phyloP scores from a whole-genome alignment of 2,113 vertebrate genomes.

The Saguinus midas region DNA sequence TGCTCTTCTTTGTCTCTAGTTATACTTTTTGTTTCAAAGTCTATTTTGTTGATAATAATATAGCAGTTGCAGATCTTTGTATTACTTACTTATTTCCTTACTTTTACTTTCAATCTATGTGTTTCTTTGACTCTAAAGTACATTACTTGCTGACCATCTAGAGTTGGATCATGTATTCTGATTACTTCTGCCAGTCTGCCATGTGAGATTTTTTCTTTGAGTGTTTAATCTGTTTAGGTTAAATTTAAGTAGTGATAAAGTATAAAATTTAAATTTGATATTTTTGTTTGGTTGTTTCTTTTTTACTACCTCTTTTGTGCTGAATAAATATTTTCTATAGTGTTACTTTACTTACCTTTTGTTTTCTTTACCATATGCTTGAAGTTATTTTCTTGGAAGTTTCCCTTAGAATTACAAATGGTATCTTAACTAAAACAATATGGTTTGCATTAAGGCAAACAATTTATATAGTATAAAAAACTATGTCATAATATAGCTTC shows the following conservation, averaged over 20 bases:
- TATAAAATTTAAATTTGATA: background rate
- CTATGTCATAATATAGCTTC: background rate
- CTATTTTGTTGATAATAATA: background rate
- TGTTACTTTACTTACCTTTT: background rate
- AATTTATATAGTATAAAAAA: background rate
- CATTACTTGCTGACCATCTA: background rate
- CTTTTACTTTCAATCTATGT: background rate
- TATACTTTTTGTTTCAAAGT: background rate
- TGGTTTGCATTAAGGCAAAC: background rate
- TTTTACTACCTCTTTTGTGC: background rate
- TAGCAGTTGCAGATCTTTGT: background rate
- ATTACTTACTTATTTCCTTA: background rate
- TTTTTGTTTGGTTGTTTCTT: background rate
- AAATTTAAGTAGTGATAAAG: background rate
- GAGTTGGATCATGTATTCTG: background rate
- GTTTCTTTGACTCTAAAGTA: background rate
- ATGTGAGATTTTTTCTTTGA: background rate
- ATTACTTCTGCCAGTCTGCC: background rate
- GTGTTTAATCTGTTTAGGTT: background rate
- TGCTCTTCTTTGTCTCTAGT: background rate
- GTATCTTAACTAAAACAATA: background rate
- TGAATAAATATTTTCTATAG: background rate
- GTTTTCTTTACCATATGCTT: background rate
- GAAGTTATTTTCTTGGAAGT: background rate
- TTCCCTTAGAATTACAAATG: background rate